Evolutionary conservation across 2,113 vertebrate species (phyloP).

Genomic region (Rostratula benghalensis): DNA sequence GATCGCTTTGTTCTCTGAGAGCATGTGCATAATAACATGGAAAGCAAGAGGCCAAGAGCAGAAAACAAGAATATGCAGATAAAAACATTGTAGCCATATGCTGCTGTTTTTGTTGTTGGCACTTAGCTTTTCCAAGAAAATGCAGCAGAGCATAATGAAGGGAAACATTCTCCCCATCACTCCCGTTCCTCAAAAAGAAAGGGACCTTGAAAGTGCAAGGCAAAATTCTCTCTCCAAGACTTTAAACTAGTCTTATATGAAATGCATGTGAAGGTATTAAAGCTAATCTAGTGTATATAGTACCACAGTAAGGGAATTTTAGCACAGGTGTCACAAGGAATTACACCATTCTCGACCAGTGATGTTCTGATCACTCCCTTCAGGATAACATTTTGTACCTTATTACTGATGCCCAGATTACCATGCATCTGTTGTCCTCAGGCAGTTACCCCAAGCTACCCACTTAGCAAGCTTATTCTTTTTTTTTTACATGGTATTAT

Average conservation of each 20-base stretch:
- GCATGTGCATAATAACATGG: neutral
- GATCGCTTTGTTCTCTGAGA: neutral
- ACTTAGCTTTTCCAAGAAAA: conserved; percentile 1
- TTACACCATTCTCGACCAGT: neutral
- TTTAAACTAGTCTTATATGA: neutral
- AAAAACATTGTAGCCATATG: neutral
- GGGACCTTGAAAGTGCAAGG: neutral
- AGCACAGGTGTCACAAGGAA: neutral
- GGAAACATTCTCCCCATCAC: neutral
- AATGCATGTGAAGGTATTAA: neutral
- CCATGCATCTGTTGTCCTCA: neutral
- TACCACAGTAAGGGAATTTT: neutral
- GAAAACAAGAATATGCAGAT: neutral
- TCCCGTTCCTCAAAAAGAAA: neutral
- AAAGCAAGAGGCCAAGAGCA: neutral
- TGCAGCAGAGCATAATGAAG: neutral
- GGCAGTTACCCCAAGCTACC: neutral
- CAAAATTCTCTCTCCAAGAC: neutral
- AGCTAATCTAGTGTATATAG: neutral
- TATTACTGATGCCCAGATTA: neutral
- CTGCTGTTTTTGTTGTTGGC: neutral
- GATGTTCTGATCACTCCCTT: neutral
- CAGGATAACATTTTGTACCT: neutral
- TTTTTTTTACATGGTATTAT: neutral
- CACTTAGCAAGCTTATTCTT: neutral